Percentiles rank a stretch among this genome's conserved stretches.
Evolutionary conservation across 2,113 vertebrate genomes (phyloP).

Genomic region (Myrmecophaga tridactyla): DNA sequence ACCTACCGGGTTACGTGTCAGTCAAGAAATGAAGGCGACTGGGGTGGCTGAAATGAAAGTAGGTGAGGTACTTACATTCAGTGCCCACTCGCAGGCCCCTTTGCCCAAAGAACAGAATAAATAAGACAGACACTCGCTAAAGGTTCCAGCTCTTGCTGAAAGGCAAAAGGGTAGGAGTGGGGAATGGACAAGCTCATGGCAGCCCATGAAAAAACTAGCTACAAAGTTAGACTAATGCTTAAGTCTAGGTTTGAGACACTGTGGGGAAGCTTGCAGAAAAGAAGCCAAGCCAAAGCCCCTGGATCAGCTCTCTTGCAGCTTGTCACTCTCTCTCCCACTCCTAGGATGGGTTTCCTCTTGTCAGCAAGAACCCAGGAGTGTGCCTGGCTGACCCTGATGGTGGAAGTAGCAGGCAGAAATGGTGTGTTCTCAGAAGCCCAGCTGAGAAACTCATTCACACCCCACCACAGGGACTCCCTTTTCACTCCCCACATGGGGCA

Average conservation of each 20-base stretch:
- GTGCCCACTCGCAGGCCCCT: neutral
- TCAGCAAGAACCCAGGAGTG: neutral
- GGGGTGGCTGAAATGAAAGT: neutral
- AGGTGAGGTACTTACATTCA: neutral
- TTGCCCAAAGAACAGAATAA: neutral
- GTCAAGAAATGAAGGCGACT: neutral
- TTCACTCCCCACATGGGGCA: neutral
- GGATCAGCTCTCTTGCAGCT: neutral
- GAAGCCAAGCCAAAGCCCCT: neutral
- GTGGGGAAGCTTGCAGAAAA: neutral
- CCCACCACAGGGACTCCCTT: neutral
- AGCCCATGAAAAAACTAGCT: neutral
- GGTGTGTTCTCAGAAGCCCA: neutral
- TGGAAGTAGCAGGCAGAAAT: neutral
- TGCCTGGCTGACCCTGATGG: neutral
- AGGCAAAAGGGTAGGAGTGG: neutral
- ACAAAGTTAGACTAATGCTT: neutral
- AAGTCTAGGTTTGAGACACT: neutral
- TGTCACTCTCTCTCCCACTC: neutral
- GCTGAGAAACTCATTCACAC: conserved; percentile 62
- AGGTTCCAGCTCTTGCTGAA: neutral
- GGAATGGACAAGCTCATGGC: neutral
- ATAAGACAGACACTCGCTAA: neutral
- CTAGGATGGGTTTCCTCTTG: neutral
- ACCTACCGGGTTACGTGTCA: neutral